phyloP scores from a whole-genome alignment of 2,888 invertebrate species.

The Hydrotaea cyrtoneurina region DNA sequence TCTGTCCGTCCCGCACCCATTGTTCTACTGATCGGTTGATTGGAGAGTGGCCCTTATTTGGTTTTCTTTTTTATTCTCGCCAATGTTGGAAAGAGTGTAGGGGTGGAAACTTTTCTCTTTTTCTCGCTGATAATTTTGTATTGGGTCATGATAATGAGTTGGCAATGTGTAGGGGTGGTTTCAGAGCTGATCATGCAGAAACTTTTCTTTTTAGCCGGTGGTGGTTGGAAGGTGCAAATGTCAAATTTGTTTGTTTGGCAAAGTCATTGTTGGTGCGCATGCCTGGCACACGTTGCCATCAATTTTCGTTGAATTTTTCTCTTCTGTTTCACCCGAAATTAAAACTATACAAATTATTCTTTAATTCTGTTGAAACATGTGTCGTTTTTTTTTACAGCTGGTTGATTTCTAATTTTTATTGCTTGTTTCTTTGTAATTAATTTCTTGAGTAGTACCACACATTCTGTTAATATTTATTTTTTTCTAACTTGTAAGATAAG shows the following conservation, averaged over 20 bases:
- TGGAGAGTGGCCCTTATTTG: conserved; percentile 3
- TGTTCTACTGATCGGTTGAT: neutral
- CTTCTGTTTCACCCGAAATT: conserved; percentile 12
- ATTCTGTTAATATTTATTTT: neutral
- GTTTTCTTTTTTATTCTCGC: neutral
- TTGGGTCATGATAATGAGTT: no score
- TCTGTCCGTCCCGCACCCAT: neutral
- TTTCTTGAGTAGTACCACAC: neutral
- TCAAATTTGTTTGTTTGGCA: conserved; percentile 16
- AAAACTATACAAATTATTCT: neutral
- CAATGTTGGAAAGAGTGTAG: neutral
- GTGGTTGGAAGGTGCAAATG: conserved; percentile 47
- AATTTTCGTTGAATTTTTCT: conserved; percentile 10
- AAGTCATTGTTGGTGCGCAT: conserved; percentile 34
- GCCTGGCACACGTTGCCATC: conserved; percentile 52
- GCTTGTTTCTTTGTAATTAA: neutral
- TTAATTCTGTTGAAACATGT: conserved; percentile 32
- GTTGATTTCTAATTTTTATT: neutral
- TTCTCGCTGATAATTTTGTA: neutral
- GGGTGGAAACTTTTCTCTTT: conserved; percentile 45
- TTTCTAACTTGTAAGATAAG: neutral
- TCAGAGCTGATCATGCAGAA: no score
- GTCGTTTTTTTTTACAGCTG: conserved; percentile 33
- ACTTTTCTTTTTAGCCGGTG: no score
- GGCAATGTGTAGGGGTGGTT: no score